Evolutionary conservation across 2,113 vertebrate species (phyloP).

Genomic region (Prinia subflava): DNA sequence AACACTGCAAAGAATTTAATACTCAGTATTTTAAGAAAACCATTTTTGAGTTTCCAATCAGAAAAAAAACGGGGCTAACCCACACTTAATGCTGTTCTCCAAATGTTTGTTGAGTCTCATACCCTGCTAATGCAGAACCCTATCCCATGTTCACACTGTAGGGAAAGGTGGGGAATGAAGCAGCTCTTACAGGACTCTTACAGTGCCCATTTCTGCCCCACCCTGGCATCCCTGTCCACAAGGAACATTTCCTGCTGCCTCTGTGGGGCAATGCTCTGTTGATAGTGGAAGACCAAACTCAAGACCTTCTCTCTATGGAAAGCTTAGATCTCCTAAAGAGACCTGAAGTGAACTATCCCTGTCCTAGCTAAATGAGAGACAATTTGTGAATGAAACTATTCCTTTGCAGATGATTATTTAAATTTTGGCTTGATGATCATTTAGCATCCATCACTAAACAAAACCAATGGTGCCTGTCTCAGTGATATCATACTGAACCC

Average conservation of each 20-base stretch:
- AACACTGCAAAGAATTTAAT: not conserved
- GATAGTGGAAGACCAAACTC: not conserved
- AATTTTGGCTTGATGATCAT: not conserved
- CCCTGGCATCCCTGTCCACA: accelerated
- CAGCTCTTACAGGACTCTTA: not conserved
- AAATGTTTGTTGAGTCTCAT: not conserved
- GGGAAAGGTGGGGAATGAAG: not conserved
- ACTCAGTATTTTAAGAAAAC: not conserved
- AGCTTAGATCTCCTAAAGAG: not conserved
- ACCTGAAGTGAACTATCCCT: not conserved
- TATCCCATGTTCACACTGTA: accelerated
- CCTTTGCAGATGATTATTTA: not conserved
- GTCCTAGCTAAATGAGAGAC: not conserved
- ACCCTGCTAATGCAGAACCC: not conserved
- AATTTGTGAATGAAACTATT: not conserved
- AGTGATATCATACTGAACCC: not conserved
- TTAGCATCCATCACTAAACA: not conserved
- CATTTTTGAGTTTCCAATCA: not conserved
- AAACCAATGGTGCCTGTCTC: accelerated
- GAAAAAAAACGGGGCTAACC: not conserved
- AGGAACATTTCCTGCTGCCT: not conserved
- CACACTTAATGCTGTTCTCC: not conserved
- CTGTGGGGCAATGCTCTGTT: not conserved
- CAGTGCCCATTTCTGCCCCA: not conserved
- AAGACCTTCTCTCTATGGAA: not conserved